These are phyloP conservation scores for Arenicola marina DNA, from an alignment of 2,888 invertebrate genomes.

Conservation along the genomic window DNA sequence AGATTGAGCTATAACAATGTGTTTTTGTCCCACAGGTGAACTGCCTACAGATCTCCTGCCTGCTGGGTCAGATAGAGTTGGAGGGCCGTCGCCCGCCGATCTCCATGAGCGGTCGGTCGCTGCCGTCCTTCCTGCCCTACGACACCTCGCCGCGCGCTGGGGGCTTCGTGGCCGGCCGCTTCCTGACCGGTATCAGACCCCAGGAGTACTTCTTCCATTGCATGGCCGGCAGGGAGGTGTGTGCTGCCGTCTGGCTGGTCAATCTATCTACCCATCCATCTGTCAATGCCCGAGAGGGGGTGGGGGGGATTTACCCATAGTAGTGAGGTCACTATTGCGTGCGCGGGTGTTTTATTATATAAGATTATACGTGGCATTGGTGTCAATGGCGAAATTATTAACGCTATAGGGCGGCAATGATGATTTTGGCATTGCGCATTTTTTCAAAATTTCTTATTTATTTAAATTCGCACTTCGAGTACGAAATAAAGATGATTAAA, in stretches of 20 bases:
- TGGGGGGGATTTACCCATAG: no score
- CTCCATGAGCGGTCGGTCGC: slow-evolving; percentile 85
- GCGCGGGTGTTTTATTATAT: no score
- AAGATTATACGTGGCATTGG: no score
- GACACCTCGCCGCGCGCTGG: slow-evolving; percentile 90
- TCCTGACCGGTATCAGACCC: slow-evolving; percentile 97
- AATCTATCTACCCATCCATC: neutral
- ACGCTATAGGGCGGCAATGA: neutral
- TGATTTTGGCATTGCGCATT: neutral
- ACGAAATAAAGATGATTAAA: no score
- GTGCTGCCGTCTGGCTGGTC: slow-evolving; percentile 16
- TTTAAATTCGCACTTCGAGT: neutral
- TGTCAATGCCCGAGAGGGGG: no score
- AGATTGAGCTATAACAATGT: neutral
- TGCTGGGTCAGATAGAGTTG: slow-evolving; percentile 96
- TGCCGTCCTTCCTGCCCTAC: slow-evolving; percentile 89
- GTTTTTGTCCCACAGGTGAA: slow-evolving; percentile 68
- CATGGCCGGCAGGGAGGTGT: slow-evolving; percentile 97
- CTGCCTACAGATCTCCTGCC: slow-evolving; percentile 97
- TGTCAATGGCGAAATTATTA: no score
- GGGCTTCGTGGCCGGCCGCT: slow-evolving; percentile 94
- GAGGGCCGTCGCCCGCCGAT: slow-evolving; percentile 96
- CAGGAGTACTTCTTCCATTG: slow-evolving; percentile 99
- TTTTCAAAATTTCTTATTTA: neutral
- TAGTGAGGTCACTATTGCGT: no score